Evolutionary conservation across 53 echinoderm and acorn worm genomes (phyloP), one percentile per base, ranked within the genome.

Genomic region (Mesocentrotus franciscanus): DNA sequence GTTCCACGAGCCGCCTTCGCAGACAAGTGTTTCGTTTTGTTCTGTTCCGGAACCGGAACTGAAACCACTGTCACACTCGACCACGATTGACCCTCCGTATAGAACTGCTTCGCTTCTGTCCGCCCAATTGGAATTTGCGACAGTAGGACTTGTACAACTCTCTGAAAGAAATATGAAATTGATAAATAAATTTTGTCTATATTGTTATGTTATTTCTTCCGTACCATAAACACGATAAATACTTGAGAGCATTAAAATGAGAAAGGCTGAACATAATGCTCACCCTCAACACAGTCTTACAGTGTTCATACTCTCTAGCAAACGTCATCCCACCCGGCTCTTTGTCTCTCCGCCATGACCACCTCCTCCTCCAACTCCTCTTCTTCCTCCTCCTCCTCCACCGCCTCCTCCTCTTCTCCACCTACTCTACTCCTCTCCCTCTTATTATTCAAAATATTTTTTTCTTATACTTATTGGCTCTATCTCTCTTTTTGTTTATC

Each of bases 1-100:
- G 42, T 94, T 78, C 94, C 94, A 94, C 8, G 84, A 58, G 60
- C 84, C 84, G 14, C 94, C 84, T 17, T 59, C 33, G 36, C 94
- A 94, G 36, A 24, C 16, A 8, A 94, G 60, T 11, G 84, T 84
- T 36, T 83, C 85, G 85, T 94, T 84, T 8, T 35, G 34, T 9
- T 84, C 62, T 35, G 62, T 32, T 26, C 94, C 94, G 61, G 83
- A 60, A 29, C 94, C 94, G 39, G 94, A 94, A 33, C 83, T 94
- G 84, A 39, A 94, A 2, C 42, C 85, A 32, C 24, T 36, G 42
- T 94, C 94, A 61, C 94, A 94, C 10, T 94, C 94, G 1, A 94
- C 61, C 36, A 84, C 61, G 22, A 84, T 36, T 22, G 83, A 42
- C 26, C 61, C 83, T 17, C 84, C 83, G 33, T 20, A 84, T 34